phyloP scores from a whole-genome alignment of 1,140 invertebrate genomes.

The Megalonaias nervosa region DNA sequence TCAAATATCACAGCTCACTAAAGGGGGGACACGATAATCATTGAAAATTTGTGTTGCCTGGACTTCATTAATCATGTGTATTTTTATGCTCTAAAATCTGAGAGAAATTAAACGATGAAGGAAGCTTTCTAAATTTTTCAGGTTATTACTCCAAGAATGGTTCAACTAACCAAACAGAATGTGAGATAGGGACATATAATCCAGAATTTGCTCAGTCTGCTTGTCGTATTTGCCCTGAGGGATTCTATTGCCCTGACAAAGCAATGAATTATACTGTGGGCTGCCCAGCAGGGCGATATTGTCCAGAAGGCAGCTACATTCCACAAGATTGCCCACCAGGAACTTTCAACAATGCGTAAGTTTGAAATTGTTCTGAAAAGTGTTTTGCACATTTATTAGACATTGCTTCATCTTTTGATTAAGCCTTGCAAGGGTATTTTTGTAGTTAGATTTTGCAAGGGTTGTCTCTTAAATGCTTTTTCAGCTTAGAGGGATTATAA shows the following conservation, averaged over 20 bases:
- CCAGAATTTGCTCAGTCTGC: conserved; percentile 47
- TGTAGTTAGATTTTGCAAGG: no score
- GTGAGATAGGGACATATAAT: conserved; percentile 59
- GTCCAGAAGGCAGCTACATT: conserved; percentile 59
- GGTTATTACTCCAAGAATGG: conserved; percentile 63
- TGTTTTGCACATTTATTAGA: background rate
- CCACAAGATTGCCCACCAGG: conserved; percentile 62
- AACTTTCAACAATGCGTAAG: conserved; percentile 62
- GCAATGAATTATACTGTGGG: conserved; percentile 58
- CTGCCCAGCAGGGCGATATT: conserved; percentile 65
- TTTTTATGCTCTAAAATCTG: no score
- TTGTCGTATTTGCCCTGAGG: conserved; percentile 60
- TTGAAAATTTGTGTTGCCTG: background rate
- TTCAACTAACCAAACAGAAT: conserved; percentile 57
- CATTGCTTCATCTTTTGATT: no score
- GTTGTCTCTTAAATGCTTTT: no score
- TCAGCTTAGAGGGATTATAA: no score
- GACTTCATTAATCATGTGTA: background rate
- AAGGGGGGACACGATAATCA: background rate
- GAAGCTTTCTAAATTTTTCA: conserved; percentile 27
- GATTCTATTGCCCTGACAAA: conserved; percentile 65
- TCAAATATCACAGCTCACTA: background rate
- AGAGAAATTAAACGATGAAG: background rate
- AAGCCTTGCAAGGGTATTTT: no score
- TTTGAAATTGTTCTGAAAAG: background rate